Evolutionary conservation across 2,113 vertebrate genomes (phyloP), one percentile per base, ranked within the genome.

Genomic region (Eptesicus fuscus): DNA sequence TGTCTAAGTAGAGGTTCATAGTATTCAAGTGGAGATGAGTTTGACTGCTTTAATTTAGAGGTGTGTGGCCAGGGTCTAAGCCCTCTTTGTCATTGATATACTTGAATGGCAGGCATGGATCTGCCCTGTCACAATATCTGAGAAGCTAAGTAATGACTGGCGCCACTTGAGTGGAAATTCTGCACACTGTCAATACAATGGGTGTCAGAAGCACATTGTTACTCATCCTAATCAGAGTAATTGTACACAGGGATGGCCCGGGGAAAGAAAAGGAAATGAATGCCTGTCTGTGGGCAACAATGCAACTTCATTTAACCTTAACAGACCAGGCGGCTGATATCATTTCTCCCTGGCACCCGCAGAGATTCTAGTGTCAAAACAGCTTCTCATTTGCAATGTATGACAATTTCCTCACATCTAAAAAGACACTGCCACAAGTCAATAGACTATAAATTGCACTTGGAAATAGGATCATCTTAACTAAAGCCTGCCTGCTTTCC

Each of bases 381-480:
- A 99, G 98, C 98, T 99, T 99, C 99, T 99, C 99, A 99, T 99
- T 99, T 99, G 98, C 98, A 98, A 99, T 99, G 99, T 99, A 99
- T 98, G 99, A 99, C 99, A 99, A 99, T 99, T 99, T 99, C 98
- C 99, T 99, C 98, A 97, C 97, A 98, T 99, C 98, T 98, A 98
- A 99, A 98, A 99, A 99, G 99, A 99, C 99, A 99, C 98, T 98
- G 99, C 98, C 98, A 98, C 98, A 98, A 99, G 99, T 99, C 99
- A 99, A 99, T 99, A 99, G 99, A 99, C 98, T 99, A 99, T 99
- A 99, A 99, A 99, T 99, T 99, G 99, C 99, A 98, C 98, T 99
- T 99, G 98, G 99, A 99, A 99, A 99, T 98, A 97, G 98, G 97
- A 98, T 99, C 98, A 97, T 99, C 98, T 99, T 99, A 99, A 99